phyloP scores from a whole-genome alignment of 1,140 invertebrate genomes.

The Pachypeltis micranthus region DNA sequence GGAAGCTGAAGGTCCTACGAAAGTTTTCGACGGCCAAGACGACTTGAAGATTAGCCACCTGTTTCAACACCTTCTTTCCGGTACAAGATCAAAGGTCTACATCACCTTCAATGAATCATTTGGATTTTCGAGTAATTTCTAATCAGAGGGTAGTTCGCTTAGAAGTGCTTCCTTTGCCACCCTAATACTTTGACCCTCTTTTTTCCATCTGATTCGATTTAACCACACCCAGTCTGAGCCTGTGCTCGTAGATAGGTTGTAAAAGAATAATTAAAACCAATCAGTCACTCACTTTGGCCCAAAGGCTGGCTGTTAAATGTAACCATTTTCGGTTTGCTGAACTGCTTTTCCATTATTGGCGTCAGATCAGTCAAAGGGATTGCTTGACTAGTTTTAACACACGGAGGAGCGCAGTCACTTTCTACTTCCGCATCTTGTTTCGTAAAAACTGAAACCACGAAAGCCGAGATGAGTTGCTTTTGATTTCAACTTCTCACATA shows the following conservation, averaged over 20 bases:
- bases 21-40: too few relatives aligned
- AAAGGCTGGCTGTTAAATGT: constrained; percentile 5
- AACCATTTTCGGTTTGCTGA: constrained; percentile 17
- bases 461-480: too few relatives aligned
- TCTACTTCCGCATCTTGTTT: constrained; percentile 31
- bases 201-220: background rate
- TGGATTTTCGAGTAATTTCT: too few relatives aligned
- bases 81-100: too few relatives aligned
- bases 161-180: too few relatives aligned
- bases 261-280: background rate
- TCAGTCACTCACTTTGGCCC: background rate
- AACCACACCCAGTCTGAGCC: background rate
- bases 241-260: background rate
- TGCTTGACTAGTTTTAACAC: background rate
- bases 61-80: too few relatives aligned
- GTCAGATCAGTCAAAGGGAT: constrained; percentile 16
- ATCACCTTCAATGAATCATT: too few relatives aligned
- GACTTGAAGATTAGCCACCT: too few relatives aligned
- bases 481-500: too few relatives aligned
- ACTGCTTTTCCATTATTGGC: background rate
- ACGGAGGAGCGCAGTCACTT: constrained; percentile 27
- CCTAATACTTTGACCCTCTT: too few relatives aligned
- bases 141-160: too few relatives aligned
- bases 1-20: too few relatives aligned
- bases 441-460: constrained; percentile 30